Conservation (phyloP, 2,888 invertebrate species). For the Limnephilus rhombicus region DNA sequence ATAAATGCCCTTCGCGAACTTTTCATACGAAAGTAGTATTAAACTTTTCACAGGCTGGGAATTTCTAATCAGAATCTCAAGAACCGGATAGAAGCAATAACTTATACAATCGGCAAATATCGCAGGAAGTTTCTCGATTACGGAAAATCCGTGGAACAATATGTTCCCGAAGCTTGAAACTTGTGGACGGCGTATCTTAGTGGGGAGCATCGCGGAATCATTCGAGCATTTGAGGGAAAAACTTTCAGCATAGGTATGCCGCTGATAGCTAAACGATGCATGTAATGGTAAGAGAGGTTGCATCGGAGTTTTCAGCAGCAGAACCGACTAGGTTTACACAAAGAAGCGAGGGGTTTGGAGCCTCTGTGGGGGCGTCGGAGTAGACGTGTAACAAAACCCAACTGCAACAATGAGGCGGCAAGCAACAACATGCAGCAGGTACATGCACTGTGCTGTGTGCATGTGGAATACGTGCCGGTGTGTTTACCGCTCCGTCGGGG, state of each 20-base stretch:
- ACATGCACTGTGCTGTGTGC: neutral
- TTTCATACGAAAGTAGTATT: conserved; percentile 12
- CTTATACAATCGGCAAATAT: conserved; percentile 58
- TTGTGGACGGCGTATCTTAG: neutral
- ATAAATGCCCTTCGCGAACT: neutral
- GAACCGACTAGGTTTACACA: conserved; percentile 67
- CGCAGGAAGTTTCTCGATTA: conserved; percentile 63
- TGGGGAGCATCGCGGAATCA: conserved; percentile 47
- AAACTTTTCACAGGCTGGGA: conserved; percentile 36
- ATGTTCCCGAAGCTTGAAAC: conserved; percentile 54
- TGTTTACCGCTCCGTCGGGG: conserved; percentile 44
- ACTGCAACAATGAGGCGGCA: neutral
- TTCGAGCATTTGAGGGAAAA: conserved; percentile 58
- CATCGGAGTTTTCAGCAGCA: neutral
- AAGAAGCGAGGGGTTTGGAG: neutral
- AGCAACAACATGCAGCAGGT: neutral
- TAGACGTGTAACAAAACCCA: conserved; percentile 3
- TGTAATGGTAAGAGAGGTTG: neutral
- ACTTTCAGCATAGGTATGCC: conserved; percentile 7
- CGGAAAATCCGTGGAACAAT: conserved; percentile 62
- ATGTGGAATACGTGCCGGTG: neutral
- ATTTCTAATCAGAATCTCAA: conserved; percentile 60
- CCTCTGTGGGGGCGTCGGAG: neutral
- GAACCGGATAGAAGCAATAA: conserved; percentile 40
- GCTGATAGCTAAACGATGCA: neutral